Conservation (phyloP, 2,797 vertebrate genomes). For the Benthosema pterotum region DNA sequence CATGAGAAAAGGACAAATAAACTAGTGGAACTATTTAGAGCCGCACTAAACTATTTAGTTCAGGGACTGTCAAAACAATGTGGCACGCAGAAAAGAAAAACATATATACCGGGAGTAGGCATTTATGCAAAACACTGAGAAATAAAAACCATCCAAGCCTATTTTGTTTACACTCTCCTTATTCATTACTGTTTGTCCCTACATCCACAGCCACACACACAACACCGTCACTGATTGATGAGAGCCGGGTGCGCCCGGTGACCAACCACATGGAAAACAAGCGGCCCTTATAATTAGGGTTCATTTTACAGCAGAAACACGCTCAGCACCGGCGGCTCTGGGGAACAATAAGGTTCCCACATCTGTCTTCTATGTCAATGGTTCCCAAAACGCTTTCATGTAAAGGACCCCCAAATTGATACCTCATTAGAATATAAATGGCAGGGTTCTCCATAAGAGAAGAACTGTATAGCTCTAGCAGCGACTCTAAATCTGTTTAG, state of each 20-base stretch:
- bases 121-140: constrained; percentile 16
- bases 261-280: constrained; percentile 60
- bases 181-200: constrained; percentile 56
- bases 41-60: neutral
- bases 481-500: no score
- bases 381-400: no score
- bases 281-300: constrained; percentile 68
- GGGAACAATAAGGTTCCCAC: constrained; percentile 52
- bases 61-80: neutral
- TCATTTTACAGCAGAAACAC: constrained; percentile 53
- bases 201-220: constrained; percentile 60
- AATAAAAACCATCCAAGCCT: constrained; percentile 11
- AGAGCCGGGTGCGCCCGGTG: constrained; percentile 52
- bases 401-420: no score
- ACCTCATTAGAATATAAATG: no score
- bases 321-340: constrained; percentile 56
- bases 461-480: no score
- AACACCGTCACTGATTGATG: constrained; percentile 60
- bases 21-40: neutral
- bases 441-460: no score
- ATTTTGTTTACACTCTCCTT: constrained; percentile 36
- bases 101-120: neutral
- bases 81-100: neutral
- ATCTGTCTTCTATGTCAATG: constrained; percentile 62
- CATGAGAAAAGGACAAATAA: neutral